phyloP scores from a whole-genome alignment of 2,113 vertebrate genomes.

The Petromus typicus region DNA sequence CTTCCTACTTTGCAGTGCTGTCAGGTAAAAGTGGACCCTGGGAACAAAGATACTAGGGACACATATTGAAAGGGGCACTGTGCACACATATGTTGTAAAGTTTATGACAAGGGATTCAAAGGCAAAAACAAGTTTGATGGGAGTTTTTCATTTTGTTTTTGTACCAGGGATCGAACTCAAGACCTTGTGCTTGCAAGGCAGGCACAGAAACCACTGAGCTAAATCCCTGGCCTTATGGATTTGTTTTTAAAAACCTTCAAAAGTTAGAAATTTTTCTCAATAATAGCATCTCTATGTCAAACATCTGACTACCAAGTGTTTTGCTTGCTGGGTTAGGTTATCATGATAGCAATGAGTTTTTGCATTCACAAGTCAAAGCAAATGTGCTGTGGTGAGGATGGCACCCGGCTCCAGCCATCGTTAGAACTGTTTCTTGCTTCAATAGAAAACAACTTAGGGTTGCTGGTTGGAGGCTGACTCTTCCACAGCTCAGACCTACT shows the following conservation, averaged over 20 bases:
- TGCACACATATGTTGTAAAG: not conserved
- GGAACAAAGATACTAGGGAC: not conserved
- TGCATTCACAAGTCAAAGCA: slow-evolving; percentile 7
- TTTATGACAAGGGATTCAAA: slow-evolving; percentile 38
- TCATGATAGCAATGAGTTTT: not conserved
- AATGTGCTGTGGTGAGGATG: not conserved
- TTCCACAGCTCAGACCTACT: slow-evolving; percentile 14
- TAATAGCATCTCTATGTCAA: slow-evolving; percentile 6
- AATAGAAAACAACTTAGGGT: slow-evolving; percentile 15
- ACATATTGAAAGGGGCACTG: not conserved
- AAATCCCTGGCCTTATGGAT: not conserved
- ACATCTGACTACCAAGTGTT: slow-evolving; percentile 25
- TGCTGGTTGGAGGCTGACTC: not conserved
- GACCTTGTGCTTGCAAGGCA: no score
- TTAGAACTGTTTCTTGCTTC: slow-evolving; percentile 38
- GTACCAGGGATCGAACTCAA: no score
- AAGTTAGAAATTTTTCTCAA: slow-evolving; percentile 33
- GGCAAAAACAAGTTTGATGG: not conserved
- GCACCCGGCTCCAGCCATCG: not conserved
- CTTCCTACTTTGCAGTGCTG: not conserved
- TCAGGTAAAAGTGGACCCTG: not conserved
- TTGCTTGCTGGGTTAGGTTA: not conserved
- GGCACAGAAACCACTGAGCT: no score
- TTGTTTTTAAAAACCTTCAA: not conserved
- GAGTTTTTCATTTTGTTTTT: no score